Percentiles rank a stretch among this genome's conserved stretches.
These are phyloP conservation scores for Contarinia nasturtii DNA, from an alignment of 1,140 invertebrate species.

Conservation along the genomic window DNA sequence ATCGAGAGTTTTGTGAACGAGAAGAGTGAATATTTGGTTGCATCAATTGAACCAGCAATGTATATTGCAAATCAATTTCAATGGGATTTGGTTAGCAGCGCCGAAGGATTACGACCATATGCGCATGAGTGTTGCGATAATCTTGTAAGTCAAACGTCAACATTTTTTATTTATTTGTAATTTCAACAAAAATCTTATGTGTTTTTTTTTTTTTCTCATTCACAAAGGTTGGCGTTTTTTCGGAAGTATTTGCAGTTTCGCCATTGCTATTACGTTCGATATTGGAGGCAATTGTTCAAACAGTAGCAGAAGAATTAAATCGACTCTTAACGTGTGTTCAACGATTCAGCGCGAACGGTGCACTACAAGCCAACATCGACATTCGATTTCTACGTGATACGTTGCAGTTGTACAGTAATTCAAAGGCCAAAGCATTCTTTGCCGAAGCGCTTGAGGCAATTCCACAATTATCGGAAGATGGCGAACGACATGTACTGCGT, in stretches of 20 bases:
- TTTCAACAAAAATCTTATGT: too few species aligned
- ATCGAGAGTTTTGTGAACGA: slow-evolving; percentile 74
- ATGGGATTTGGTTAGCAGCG: slow-evolving; percentile 57
- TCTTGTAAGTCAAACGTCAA: slow-evolving; percentile 27
- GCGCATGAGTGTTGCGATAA: slow-evolving; percentile 84
- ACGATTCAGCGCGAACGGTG: slow-evolving; percentile 18
- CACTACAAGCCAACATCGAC: slow-evolving; percentile 20
- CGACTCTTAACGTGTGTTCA: slow-evolving; percentile 59
- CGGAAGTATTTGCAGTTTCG: slow-evolving; percentile 63
- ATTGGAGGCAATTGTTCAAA: slow-evolving; percentile 71
- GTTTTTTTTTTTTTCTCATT: background rate
- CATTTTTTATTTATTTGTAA: too few species aligned
- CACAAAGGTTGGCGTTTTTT: slow-evolving; percentile 62
- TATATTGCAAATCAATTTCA: slow-evolving; percentile 68
- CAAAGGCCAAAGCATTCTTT: slow-evolving; percentile 22
- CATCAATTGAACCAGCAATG: slow-evolving; percentile 89
- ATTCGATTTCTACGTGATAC: slow-evolving; percentile 18
- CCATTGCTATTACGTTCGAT: slow-evolving; percentile 55
- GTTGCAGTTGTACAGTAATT: slow-evolving; percentile 18
- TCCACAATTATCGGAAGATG: slow-evolving; percentile 14
- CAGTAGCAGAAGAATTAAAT: slow-evolving; percentile 75
- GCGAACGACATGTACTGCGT: slow-evolving; percentile 19
- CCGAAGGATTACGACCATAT: slow-evolving; percentile 66
- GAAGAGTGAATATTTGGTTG: slow-evolving; percentile 81
- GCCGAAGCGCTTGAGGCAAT: slow-evolving; percentile 22